Conservation (phyloP, 2,113 vertebrate genomes). For the Myotis davidii region DNA sequence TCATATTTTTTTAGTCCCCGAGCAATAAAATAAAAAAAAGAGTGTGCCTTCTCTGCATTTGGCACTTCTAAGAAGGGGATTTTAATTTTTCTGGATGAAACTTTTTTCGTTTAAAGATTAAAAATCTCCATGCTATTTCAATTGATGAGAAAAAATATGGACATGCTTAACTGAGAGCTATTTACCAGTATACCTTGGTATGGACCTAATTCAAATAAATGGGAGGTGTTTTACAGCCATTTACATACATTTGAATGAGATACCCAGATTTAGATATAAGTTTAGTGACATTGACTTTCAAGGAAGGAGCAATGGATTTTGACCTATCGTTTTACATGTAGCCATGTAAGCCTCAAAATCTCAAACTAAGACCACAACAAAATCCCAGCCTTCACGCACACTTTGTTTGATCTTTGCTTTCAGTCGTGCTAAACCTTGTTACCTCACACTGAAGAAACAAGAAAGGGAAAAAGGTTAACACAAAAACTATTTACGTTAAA, state of each 20-base stretch:
- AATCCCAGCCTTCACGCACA: neutral
- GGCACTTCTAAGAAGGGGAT: neutral
- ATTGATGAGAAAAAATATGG: neutral
- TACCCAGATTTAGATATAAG: neutral
- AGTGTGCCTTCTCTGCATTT: neutral
- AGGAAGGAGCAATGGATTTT: neutral
- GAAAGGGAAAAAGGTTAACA: conserved; percentile 84
- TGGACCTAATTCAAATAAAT: conserved; percentile 11
- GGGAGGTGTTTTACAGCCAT: neutral
- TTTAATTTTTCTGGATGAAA: conserved; percentile 13
- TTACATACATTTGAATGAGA: neutral
- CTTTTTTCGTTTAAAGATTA: conserved; percentile 31
- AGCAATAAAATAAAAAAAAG: neutral
- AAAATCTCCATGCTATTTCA: conserved; percentile 31
- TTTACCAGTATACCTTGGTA: neutral
- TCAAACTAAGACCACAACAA: conserved; percentile 6
- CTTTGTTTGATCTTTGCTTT: conserved; percentile 56
- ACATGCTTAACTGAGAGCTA: neutral
- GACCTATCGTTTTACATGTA: neutral
- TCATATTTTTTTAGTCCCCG: neutral
- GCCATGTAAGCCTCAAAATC: neutral
- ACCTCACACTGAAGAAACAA: conserved; percentile 47
- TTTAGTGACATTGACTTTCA: neutral
- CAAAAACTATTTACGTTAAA: conserved; percentile 88
- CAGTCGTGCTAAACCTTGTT: conserved; percentile 6